Conservation (phyloP, 2,113 vertebrate genomes). For the Neotragus pygmaeus region DNA sequence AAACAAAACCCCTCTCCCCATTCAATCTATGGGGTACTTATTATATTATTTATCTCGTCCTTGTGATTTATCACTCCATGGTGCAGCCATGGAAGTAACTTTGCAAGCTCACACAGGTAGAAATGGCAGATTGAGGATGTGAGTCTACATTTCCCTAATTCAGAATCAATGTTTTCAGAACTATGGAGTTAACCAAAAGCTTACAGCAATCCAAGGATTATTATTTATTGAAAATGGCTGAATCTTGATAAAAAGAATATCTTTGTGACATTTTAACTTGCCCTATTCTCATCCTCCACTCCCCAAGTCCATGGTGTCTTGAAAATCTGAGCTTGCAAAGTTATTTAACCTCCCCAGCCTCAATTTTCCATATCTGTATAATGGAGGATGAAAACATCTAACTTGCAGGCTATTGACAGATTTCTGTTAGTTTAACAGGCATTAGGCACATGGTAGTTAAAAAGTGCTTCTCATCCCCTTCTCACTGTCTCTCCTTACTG, state of each 20-base stretch:
- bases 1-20: not conserved
- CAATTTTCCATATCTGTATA: not conserved
- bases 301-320: not conserved
- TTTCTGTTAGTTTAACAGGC: not conserved
- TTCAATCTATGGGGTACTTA: not conserved
- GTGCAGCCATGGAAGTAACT: not conserved
- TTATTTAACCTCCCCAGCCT: not conserved
- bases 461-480: not conserved
- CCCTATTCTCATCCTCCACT: not conserved
- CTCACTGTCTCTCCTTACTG: not conserved
- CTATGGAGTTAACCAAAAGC: not conserved
- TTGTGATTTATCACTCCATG: not conserved
- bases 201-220: not conserved
- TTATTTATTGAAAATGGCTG: not conserved
- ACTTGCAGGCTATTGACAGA: not conserved
- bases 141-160: not conserved
- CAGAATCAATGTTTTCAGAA: conserved; percentile 22
- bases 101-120: not conserved
- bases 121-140: not conserved
- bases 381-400: not conserved
- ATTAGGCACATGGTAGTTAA: not conserved
- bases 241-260: not conserved
- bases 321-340: not conserved
- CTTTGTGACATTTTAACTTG: not conserved
- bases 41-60: not conserved